Evolutionary conservation across 2,888 invertebrate genomes (phyloP).

Genomic region (Galerucella calmariensis): DNA sequence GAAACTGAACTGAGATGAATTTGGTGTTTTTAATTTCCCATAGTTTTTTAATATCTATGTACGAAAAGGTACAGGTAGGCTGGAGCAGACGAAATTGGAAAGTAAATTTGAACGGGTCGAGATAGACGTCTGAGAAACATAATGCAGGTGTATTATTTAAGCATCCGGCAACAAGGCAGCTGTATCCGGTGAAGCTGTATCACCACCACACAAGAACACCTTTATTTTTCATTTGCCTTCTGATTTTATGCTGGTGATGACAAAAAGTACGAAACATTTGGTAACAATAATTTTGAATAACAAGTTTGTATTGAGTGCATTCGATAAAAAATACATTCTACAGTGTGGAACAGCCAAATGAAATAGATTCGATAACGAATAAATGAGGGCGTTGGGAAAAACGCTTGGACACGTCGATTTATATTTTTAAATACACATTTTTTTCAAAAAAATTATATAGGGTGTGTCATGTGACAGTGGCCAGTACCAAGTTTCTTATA

Average conservation of each 20-base stretch:
- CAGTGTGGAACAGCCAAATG: no score
- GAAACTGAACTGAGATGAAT: constrained; percentile 42
- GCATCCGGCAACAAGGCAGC: constrained; percentile 62
- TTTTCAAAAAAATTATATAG: no score
- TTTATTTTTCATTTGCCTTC: constrained; percentile 51
- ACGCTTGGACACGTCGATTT: no score
- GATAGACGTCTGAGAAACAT: constrained; percentile 59
- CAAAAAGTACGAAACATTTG: constrained; percentile 35
- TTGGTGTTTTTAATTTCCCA: constrained; percentile 50
- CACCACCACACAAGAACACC: constrained; percentile 55
- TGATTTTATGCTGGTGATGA: constrained; percentile 44
- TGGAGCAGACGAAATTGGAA: constrained; percentile 51
- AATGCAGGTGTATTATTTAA: constrained; percentile 62
- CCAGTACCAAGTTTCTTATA: no score
- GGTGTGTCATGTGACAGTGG: no score
- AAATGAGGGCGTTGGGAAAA: no score
- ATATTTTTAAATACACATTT: no score
- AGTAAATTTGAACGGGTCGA: constrained; percentile 56
- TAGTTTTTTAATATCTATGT: constrained; percentile 45
- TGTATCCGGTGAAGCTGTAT: constrained; percentile 64
- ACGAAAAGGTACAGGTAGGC: constrained; percentile 49
- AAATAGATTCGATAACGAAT: no score
- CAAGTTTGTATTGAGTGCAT: background rate
- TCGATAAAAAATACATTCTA: background rate
- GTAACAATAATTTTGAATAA: background rate